Evolutionary conservation across 2,888 invertebrate genomes (phyloP).

Genomic region (Xestobium rufovillosum): DNA sequence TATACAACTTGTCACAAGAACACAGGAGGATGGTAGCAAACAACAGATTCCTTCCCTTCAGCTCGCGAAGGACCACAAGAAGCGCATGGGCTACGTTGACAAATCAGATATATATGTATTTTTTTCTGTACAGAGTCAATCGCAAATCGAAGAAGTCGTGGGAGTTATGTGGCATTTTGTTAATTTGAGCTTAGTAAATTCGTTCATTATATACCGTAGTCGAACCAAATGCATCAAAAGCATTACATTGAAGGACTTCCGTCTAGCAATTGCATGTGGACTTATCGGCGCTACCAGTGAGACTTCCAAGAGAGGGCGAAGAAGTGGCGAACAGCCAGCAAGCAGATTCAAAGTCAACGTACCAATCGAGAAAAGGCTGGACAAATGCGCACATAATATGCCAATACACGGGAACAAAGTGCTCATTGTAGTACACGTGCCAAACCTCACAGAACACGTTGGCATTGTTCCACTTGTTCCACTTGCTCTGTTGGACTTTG

Average conservation of each 20-base stretch:
- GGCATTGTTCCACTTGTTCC: no score
- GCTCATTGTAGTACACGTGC: slow-evolving; percentile 2
- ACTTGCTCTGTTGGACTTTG: no score
- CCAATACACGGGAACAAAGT: slow-evolving; percentile 15
- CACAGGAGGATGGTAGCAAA: background rate
- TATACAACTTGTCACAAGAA: background rate
- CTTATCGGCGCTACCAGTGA: slow-evolving; percentile 5
- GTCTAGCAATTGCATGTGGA: slow-evolving; percentile 5
- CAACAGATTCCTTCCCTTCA: slow-evolving; percentile 2
- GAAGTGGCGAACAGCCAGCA: background rate
- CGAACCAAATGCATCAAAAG: no score
- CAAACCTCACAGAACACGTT: no score
- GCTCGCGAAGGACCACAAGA: slow-evolving; percentile 9
- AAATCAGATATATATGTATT: slow-evolving; percentile 10
- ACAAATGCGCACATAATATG: slow-evolving; percentile 19
- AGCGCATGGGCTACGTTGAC: slow-evolving; percentile 14
- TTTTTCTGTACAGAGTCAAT: slow-evolving; percentile 2
- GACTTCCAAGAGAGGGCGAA: background rate
- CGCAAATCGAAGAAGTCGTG: slow-evolving; percentile 2
- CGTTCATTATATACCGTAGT: no score
- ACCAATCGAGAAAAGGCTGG: slow-evolving; percentile 15
- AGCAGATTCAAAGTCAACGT: slow-evolving; percentile 16
- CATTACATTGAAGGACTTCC: slow-evolving; percentile 5
- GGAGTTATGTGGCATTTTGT: no score
- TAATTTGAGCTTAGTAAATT: no score